Evolutionary conservation across 64 coral and sea anemone genomes (phyloP).

Genomic region (Platygyra sinensis): DNA sequence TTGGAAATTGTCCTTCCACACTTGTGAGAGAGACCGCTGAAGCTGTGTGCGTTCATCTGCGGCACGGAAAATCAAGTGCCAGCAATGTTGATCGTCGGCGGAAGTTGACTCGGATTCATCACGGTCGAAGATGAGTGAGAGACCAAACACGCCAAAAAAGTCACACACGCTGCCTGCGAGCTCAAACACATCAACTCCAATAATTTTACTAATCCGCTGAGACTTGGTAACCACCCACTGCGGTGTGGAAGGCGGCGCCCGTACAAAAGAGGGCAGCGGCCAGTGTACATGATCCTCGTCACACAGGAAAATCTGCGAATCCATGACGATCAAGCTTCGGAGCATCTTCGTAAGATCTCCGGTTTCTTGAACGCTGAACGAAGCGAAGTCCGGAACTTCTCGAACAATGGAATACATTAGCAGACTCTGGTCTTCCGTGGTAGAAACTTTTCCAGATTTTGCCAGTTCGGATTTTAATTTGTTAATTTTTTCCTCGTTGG

Average conservation of each 20-base stretch:
- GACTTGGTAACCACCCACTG: constrained; percentile 96
- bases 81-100: constrained; percentile 42
- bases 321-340: constrained; percentile 82
- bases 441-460: constrained; percentile 11
- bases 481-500: constrained; percentile 68
- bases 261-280: constrained; percentile 90
- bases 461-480: constrained; percentile 71
- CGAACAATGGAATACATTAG: constrained; percentile 90
- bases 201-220: constrained; percentile 72
- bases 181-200: constrained; percentile 89
- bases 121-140: constrained; percentile 83
- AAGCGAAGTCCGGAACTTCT: constrained; percentile 55
- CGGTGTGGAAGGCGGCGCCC: constrained; percentile 86
- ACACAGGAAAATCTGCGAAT: constrained; percentile 81
- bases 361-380: constrained; percentile 44
- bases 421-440: constrained; percentile 56
- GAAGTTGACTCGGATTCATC: constrained; percentile 24
- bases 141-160: constrained; percentile 75
- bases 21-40: constrained; percentile 89
- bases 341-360: constrained; percentile 77
- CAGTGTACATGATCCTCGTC: constrained; percentile 99
- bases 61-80: constrained; percentile 84
- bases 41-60: constrained; percentile 90
- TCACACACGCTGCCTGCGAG: constrained; percentile 40
- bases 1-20: constrained; percentile 92